Base-by-base conservation (phyloP, 1,140 invertebrate species). In the Choristoneura fumiferana region DNA sequence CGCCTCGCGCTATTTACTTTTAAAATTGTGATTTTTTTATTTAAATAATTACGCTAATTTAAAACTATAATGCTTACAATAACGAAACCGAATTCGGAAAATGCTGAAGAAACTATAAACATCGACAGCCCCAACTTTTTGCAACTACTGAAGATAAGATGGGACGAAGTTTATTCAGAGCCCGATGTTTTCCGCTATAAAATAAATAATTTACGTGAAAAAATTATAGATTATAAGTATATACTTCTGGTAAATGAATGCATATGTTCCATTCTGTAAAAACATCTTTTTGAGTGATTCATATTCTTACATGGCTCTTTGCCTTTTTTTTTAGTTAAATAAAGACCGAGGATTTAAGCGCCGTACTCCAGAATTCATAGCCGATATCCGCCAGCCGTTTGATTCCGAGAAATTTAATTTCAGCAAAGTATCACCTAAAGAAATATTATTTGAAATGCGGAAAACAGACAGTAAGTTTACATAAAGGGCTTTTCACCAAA, bases 401-500 rank as follows among this genome's bases (percentile, higher is more conserved):
- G 86, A 94, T 79, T 58, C 82, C 1, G 68, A 86, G 34, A 74
- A 84, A 55, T 95, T 95, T 73, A 94, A 95, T 84, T 95, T 95
- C 66, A 94, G 90, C 1, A 93, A 93, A 85, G 83, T 93, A 54
- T 73, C 86, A 13, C 15, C 80, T 12, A 67, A 90, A 63, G 94
- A 95, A 85, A 87, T 93, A 53, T 69, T 94, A 36, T 79, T 83
- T 61, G 67, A 60, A 33, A 64, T 80, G 17, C 34, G 54, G 57
- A 75, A 57, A 57, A 64, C 54, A 43, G 22, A 63, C 57, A 66
- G 73, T 77, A 59, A 43, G 54, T 57, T 35, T 18, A 2, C 12
- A 29, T n/a, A n/a, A n/a, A n/a, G n/a, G n/a, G n/a, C n/a, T 13
- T 17, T 45, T 8, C 34, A 49, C 18, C n/a, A n/a, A n/a, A n/a